Conservation (phyloP, 2,888 invertebrate genomes). For the Tenthredo notha region DNA sequence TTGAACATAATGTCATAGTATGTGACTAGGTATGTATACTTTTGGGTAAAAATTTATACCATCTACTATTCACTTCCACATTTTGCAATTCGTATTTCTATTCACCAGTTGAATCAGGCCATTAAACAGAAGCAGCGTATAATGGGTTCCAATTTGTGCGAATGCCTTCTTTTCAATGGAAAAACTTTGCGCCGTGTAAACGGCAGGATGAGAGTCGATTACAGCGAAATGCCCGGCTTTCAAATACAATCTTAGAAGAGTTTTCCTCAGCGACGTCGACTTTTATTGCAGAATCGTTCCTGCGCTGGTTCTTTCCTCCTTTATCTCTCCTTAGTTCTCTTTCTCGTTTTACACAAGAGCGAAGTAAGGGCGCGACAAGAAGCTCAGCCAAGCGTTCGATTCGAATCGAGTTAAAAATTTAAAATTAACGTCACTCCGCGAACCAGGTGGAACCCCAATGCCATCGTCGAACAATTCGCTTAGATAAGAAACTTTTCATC, state of each 20-base stretch:
- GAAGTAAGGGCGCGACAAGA: background rate
- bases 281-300: constrained; percentile 48
- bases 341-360: constrained; percentile 11
- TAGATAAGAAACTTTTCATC: background rate
- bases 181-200: constrained; percentile 52
- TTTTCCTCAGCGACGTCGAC: constrained; percentile 31
- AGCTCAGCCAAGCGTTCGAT: constrained; percentile 47
- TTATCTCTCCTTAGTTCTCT: background rate
- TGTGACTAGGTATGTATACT: background rate
- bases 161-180: constrained; percentile 45
- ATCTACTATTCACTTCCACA: background rate
- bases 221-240: constrained; percentile 51
- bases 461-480: constrained; percentile 13
- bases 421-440: constrained; percentile 47
- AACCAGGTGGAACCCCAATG: constrained; percentile 10
- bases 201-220: constrained; percentile 50
- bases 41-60: background rate
- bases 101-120: constrained; percentile 33
- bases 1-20: background rate
- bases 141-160: constrained; percentile 47
- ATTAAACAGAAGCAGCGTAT: constrained; percentile 34
- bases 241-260: constrained; percentile 42
- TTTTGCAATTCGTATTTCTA: constrained; percentile 35
- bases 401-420: constrained; percentile 49
- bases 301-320: constrained; percentile 12